phyloP scores from a whole-genome alignment of 37 sponge, comb jelly and placozoan genomes.

The Aphrocallistes beatrix region DNA sequence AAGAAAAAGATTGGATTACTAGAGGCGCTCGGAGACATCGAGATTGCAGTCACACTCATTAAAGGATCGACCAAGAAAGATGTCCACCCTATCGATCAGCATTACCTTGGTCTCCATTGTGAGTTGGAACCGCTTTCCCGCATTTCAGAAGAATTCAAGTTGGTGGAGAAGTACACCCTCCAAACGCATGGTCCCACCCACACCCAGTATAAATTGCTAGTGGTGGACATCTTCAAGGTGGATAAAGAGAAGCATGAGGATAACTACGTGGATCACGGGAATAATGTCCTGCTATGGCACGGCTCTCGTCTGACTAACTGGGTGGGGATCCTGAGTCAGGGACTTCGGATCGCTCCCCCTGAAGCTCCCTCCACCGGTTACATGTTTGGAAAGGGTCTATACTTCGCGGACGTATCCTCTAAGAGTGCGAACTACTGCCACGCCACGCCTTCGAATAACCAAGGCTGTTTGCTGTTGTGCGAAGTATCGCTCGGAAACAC shows the following conservation, averaged over 20 bases:
- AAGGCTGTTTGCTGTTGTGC: constrained; percentile 68
- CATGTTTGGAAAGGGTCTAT: constrained; percentile 98
- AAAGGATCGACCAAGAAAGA: neutral
- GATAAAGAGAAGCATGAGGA: constrained; percentile 51
- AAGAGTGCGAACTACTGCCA: constrained; percentile 99
- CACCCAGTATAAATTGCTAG: constrained; percentile 48
- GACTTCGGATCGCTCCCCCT: constrained; percentile 90
- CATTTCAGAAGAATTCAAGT: constrained; percentile 30
- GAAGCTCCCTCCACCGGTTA: constrained; percentile 98
- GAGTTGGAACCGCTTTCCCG: constrained; percentile 38
- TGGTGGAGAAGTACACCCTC: constrained; percentile 61
- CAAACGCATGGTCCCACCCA: constrained; percentile 88
- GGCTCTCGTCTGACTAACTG: constrained; percentile 95
- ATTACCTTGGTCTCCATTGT: constrained; percentile 54
- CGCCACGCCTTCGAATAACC: constrained; percentile 52
- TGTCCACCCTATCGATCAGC: constrained; percentile 52
- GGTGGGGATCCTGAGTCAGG: constrained; percentile 93
- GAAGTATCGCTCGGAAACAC: constrained; percentile 78
- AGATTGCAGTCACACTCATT: constrained; percentile 68
- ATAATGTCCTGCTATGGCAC: constrained; percentile 92
- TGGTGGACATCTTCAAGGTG: constrained; percentile 55
- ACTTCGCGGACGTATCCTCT: constrained; percentile 95
- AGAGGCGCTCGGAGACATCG: constrained; percentile 78
- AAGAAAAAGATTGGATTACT: constrained; percentile 64
- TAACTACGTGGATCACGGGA: constrained; percentile 66